Base-by-base conservation (phyloP, 2,888 invertebrate species). In the Lottia scabra region DNA sequence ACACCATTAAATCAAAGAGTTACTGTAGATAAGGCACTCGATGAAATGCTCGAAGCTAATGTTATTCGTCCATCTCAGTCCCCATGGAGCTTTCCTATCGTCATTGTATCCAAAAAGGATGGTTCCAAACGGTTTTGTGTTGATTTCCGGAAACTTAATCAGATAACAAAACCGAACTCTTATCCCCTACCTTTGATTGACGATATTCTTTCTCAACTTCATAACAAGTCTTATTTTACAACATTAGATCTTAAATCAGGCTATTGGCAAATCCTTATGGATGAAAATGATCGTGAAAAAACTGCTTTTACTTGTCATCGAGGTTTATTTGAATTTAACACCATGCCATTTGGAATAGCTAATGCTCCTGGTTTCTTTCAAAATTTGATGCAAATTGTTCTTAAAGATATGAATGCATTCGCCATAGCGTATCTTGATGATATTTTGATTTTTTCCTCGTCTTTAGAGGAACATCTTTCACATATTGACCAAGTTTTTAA, bases 231-330 rank as follows among this genome's bases (percentile, higher is more conserved):
- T 3, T 27, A 27, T 48, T 72, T 67, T n/a, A 27, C 71, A 10
- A 48, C 4, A 10, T n/a, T 68, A 10, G 71, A 72, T 43, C 15
- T 68, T n/a, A 67, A 68, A 30, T 19, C 27, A 5, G 67, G 67
- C 1, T 72, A 48, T 46, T 72, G 63, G 63, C 71, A 72, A 30
- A 48, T 72, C 3, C 12, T 27, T 12, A 65, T 70, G 64, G 71
- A 44, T 10, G 48, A 67, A 26, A 30, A 19, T n/a, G 72, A 72
- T 26, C 27, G 16, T 6, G 68, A 72, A 12, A 72, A 72, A 16
- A 64, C 67, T 4, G 68, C 64, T 1, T 72, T 72, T 56, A 43
- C 67, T 10, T 67, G 67, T 26, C 67, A 71, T 12, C 2, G 46
- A n/a, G 71, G 67, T 1, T 43, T 71, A 2, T 72, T 64, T 43